A percentile compares a stretch with the other conserved stretches of the same genome.
phyloP scores from a whole-genome alignment of 2,113 vertebrate species.

The Gorsachius goisagi region DNA sequence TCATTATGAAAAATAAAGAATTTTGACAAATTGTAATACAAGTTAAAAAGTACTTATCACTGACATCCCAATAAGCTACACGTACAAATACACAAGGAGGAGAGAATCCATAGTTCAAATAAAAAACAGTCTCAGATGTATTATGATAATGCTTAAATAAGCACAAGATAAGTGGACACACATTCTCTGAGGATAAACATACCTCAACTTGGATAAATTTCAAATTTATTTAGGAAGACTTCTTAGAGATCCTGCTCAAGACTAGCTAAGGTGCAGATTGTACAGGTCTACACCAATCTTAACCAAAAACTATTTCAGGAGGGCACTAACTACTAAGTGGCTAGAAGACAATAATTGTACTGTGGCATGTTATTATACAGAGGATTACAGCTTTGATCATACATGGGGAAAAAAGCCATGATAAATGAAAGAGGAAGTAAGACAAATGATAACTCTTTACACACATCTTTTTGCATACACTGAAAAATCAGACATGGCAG shows the following conservation, averaged over 20 bases:
- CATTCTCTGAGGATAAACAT: background rate
- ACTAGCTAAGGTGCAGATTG: background rate
- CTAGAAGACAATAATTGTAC: background rate
- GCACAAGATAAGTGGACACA: background rate
- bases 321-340: background rate
- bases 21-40: background rate
- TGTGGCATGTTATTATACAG: background rate
- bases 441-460: accelerated
- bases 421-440: background rate
- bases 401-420: background rate
- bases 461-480: background rate
- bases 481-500: background rate
- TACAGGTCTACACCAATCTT: background rate
- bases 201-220: background rate
- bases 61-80: background rate
- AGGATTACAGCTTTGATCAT: background rate
- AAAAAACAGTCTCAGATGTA: background rate
- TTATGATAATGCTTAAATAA: background rate
- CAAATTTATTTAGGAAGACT: background rate
- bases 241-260: background rate
- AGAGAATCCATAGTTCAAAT: background rate
- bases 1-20: background rate
- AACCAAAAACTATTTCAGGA: background rate
- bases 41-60: background rate
- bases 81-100: background rate